Conservation (phyloP, 2,888 invertebrate genomes). For the Cerceris ruficornis region DNA sequence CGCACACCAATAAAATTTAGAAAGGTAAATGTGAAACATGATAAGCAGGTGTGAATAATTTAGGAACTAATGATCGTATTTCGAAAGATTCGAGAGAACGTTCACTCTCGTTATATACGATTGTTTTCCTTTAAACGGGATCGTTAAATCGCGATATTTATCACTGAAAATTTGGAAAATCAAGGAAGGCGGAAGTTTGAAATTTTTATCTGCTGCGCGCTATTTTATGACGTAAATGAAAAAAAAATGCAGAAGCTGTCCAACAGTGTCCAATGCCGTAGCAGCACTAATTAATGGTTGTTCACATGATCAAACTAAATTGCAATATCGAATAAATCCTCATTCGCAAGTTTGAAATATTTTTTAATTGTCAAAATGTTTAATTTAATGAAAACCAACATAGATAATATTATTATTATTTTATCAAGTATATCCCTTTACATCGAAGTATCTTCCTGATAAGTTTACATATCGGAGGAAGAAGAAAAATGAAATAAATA, state of each 20-base stretch:
- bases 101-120: background rate
- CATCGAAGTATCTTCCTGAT: too few species aligned
- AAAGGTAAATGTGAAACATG: conserved; percentile 24
- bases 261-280: background rate
- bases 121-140: background rate
- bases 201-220: conserved; percentile 42
- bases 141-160: background rate
- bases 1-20: conserved; percentile 40
- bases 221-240: conserved; percentile 35
- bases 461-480: too few species aligned
- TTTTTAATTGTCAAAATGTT: too few species aligned
- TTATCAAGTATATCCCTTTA: too few species aligned
- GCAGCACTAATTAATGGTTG: background rate
- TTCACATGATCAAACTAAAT: conserved; percentile 7
- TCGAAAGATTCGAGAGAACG: background rate
- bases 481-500: too few species aligned
- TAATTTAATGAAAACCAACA: too few species aligned
- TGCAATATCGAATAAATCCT: background rate
- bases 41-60: conserved; percentile 10
- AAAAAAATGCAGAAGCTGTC: conserved; percentile 5
- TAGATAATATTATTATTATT: too few species aligned
- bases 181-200: conserved; percentile 11
- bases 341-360: too few species aligned
- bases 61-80: background rate
- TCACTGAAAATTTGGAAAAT: conserved; percentile 3